Base-by-base conservation (phyloP, 2,888 invertebrate genomes). In the Sthenelais limicola region DNA sequence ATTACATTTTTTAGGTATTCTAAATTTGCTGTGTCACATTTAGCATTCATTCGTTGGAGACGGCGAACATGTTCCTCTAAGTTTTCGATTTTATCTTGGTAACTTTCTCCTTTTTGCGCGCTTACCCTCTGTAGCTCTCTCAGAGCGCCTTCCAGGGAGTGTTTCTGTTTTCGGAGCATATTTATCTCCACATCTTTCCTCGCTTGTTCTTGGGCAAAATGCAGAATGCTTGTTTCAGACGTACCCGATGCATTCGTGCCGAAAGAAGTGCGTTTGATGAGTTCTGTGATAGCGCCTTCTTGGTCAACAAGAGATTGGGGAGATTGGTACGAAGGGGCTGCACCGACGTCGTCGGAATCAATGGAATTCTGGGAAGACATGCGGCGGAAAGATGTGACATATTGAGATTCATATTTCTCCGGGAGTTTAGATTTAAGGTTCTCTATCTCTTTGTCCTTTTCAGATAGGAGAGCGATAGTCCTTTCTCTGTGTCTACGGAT, bases 1-100 rank as follows among this genome's bases (percentile, higher is more conserved):
- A 95, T 92, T 3, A 96, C 95, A 88, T 96, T 96, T 87, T 96
- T 95, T 72, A 96, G 87, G 85, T 96, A 96, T 86, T 96, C 96
- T 48, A 96, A 88, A 88, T 95, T 96, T 0, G 94, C 94, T 24
- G 62, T 24, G 7, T 94, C 94, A 87, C 94, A 94, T 0, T 94
- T 77, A 1, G 93, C 93, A 48, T 83, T 82, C 78, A 86, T 86
- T 24, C 89, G 81, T 74, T 89, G 88, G 21, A 86, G 78, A 66
- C 88, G 86, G 54, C 85, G 82, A 1, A 89, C 82, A 74, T 89
- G 86, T 74, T 89, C 92, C 77, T 92, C 91, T 52, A 87, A 75
- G n/a, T 72, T 52, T 18, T 90, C 89, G 81, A 91, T 90, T 90
- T 90, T 68, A 88, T 82, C 88, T 77, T 71, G 82, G 73, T 80